These are phyloP conservation scores for Mus caroli DNA, from an alignment of 2,797 vertebrate genomes.

Conservation along the genomic window DNA sequence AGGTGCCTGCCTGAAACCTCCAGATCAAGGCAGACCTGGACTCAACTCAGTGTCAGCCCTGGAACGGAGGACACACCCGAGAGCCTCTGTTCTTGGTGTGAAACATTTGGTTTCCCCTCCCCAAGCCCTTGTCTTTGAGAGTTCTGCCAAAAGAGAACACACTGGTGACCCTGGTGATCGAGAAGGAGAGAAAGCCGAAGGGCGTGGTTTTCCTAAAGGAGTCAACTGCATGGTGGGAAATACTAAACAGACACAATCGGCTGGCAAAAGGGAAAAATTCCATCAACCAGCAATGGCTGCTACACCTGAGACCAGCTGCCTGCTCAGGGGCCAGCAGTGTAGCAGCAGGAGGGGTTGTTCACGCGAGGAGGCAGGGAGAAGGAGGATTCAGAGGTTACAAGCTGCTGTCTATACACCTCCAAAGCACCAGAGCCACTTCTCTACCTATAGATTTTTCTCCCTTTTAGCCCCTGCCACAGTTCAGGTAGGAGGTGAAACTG, in stretches of 20 bases:
- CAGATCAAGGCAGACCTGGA: not conserved
- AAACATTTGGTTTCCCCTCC: not conserved
- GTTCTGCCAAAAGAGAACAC: conserved; percentile 1
- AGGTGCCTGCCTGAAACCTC: not conserved
- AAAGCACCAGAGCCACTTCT: not conserved
- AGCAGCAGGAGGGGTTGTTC: not conserved
- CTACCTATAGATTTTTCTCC: conserved; percentile 3
- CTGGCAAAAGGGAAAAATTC: conserved; percentile 32
- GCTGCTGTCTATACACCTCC: not conserved
- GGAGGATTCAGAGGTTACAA: not conserved
- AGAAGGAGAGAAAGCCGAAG: too few species aligned
- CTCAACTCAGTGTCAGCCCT: not conserved
- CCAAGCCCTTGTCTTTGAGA: not conserved
- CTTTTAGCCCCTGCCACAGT: conserved; percentile 41
- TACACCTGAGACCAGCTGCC: not conserved
- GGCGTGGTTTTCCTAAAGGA: not conserved
- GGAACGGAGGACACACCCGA: not conserved
- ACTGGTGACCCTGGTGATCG: not conserved
- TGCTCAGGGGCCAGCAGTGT: not conserved
- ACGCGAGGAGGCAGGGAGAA: not conserved
- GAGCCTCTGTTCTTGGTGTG: not conserved
- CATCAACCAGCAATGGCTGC: not conserved
- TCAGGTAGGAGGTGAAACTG: conserved; percentile 60
- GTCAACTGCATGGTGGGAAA: not conserved
- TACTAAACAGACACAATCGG: conserved; percentile 23